Evolutionary conservation across 2,797 vertebrate species (phyloP), one percentile per base, ranked within the genome.

Genomic region (Gambusia yucatana): DNA sequence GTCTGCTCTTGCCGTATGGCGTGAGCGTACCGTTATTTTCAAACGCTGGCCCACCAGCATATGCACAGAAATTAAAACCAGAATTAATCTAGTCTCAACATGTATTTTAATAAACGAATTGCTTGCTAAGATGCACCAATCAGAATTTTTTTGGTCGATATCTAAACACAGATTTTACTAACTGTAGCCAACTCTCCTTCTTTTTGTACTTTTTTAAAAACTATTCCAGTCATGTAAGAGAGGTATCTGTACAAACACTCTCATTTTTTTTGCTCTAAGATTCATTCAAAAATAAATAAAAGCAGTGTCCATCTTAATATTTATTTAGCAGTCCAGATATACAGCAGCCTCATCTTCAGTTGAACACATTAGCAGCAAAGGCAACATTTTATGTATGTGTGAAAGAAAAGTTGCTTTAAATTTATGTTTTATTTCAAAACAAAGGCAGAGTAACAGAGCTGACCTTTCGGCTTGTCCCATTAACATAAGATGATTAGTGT

Each of bases 1-100:
- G n/a, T 79, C 25, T 77, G 73, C 70, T 73, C 20, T 80, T 75
- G 63, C 57, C 4, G 74, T 77, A 69, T 52, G 59, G 36, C 36
- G 67, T 43, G 30, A 52, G 80, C 43, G 7, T 84, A 33, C 28
- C 72, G 44, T 33, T 79, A 14, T 28, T 84, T 80, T 57, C 22
- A 33, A 50, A 78, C 33, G 82, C 28, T 71, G 28, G 6, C 73
- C 70, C 65, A 43, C 41, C 61, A 74, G 30, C 71, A 67, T 72
- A 65, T 80, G 77, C 43, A 33, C n/a, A 46, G 28, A 43, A 36
- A 30, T 57, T 41, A 44, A 77, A 83, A 43, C 11, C 30, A 0
- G 10, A 1, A 50, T 17, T 55, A 33, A 33, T 77, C 33, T 71
- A 55, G 39, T 6, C 73, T 80, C 43, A 77, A 1, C 36, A 13